Evolutionary conservation across 2,113 vertebrate species (phyloP), one percentile per base, ranked within the genome.

Genomic region (Fregetta grallaria): DNA sequence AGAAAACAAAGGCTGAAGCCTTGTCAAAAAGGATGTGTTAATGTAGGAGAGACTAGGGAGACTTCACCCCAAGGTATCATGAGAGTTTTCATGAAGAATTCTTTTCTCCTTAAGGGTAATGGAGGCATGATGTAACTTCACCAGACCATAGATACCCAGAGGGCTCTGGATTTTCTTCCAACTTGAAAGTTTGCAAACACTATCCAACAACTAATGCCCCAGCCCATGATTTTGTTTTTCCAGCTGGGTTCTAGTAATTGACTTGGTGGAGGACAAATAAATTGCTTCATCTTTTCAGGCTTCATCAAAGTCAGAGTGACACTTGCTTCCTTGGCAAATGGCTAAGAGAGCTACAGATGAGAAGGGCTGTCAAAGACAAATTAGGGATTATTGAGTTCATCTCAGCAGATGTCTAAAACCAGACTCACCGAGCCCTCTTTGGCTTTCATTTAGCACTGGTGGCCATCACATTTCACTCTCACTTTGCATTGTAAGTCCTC

Each of bases 1-100:
- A 47, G 75, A 67, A 92, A 91, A 94, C 56, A 86, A 84, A 84
- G 72, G 89, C 91, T 94, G 91, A 94, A 93, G 67, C 26, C 96
- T 88, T 96, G 94, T 96, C 94, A 94, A 3, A 92, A 96, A 55
- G 29, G 63, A 89, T 95, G 72, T 67, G 50, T 71, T 95, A 17
- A 26, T 45, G 55, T 29, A 92, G 55, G 38, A 90, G 58, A 86
- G 47, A 52, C 88, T 40, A 53, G 92, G 86, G 82, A 94, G 63
- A 89, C 86, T 97, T 92, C 65, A 88, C 55, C 83, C 76, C 65
- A 84, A 92, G 76, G 86, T 87, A 59, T 53, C 38, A 16, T 23
- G 59, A 88, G 88, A 47, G 27, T 53, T 94, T 94, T 92, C 88
- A 71, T 15, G 50, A 77, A 58, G 26, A 74, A 50, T 77, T 91